Evolutionary conservation across 2,888 invertebrate species (phyloP).

Genomic region (Melieria omissa): DNA sequence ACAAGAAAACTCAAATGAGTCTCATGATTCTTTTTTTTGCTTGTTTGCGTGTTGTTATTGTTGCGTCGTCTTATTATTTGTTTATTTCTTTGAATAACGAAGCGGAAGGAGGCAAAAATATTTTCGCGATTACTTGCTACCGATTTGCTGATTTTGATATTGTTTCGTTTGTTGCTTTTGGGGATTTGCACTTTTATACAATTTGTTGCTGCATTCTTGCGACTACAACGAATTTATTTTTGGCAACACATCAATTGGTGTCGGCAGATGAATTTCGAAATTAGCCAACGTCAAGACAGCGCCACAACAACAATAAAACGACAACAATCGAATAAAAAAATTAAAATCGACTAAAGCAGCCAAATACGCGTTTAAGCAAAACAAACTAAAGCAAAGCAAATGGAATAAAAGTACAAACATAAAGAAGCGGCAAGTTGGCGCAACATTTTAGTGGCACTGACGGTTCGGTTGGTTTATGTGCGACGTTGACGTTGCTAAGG

Average conservation of each 20-base stretch:
- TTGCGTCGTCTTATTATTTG: too few relatives aligned
- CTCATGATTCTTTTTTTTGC: too few relatives aligned
- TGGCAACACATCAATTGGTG: slow-evolving; percentile 23
- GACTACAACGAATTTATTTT: slow-evolving; percentile 12
- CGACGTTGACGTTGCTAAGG: too few relatives aligned
- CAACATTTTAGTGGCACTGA: too few relatives aligned
- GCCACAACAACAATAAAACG: neutral
- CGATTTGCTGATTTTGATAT: too few relatives aligned
- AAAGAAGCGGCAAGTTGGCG: neutral
- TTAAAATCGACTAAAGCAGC: neutral
- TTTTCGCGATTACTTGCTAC: too few relatives aligned
- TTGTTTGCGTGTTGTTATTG: too few relatives aligned
- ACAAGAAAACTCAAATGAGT: too few relatives aligned
- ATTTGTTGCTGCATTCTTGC: neutral
- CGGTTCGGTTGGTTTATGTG: too few relatives aligned
- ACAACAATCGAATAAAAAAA: slow-evolving; percentile 1
- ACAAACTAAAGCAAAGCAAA: neutral
- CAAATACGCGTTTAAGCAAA: neutral
- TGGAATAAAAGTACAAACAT: neutral
- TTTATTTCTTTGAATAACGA: too few relatives aligned
- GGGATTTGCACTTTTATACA: neutral
- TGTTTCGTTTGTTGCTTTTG: too few relatives aligned
- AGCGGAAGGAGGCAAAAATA: too few relatives aligned
- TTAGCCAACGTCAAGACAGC: neutral
- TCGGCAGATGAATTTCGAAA: slow-evolving; percentile 3